Conservation (phyloP, 1,140 invertebrate species). For the Triops longicaudatus region DNA sequence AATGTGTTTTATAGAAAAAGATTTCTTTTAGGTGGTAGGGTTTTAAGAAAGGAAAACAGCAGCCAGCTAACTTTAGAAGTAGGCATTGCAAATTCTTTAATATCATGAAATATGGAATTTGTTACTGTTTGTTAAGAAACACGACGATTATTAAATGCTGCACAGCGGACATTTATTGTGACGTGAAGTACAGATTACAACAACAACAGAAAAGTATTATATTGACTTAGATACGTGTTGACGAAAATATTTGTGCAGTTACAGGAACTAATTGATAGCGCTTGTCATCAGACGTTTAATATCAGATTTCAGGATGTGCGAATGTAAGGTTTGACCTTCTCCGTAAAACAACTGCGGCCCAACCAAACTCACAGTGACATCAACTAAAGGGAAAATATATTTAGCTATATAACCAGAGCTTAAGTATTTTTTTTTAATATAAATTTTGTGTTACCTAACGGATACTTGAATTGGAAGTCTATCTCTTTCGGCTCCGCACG, state of each 20-base stretch:
- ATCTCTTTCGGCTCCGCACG: background rate
- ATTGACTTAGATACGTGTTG: background rate
- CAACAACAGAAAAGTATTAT: background rate
- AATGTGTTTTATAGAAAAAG: constrained; percentile 1
- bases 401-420: background rate
- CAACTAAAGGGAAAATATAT: background rate
- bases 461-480: background rate
- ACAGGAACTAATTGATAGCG: background rate
- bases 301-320: background rate
- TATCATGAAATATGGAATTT: background rate
- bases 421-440: background rate
- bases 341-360: background rate
- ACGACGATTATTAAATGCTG: background rate
- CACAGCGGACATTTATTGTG: constrained; percentile 8
- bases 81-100: background rate
- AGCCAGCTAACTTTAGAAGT: background rate
- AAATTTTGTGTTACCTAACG: background rate
- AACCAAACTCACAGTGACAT: background rate
- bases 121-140: background rate
- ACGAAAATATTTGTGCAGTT: background rate
- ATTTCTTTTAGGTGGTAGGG: background rate
- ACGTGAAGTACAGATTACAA: background rate
- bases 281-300: background rate
- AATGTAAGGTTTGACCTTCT: background rate
- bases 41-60: background rate